Conservation (phyloP, 2,888 invertebrate species). For the Melolontha melolontha region DNA sequence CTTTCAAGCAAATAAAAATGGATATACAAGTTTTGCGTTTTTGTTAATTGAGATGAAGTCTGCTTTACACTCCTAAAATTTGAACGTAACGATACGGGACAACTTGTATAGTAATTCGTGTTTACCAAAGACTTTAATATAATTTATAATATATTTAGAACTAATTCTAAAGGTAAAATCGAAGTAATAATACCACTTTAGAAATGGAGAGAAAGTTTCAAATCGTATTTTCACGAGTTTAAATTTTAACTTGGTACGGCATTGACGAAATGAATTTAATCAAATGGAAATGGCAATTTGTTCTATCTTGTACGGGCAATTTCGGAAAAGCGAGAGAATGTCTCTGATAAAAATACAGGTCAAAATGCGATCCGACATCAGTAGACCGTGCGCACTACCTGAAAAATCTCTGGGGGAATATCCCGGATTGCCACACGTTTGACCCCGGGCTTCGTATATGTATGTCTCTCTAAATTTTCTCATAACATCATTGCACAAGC, state of each 20-base stretch:
- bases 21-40: too few species aligned
- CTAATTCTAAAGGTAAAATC: too few species aligned
- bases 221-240: too few species aligned
- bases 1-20: too few species aligned
- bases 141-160: too few species aligned
- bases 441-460: slow-evolving; percentile 19
- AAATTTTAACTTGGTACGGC: neutral
- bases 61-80: too few species aligned
- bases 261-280: slow-evolving; percentile 17
- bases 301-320: slow-evolving; percentile 27
- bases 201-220: too few species aligned
- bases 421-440: slow-evolving; percentile 23
- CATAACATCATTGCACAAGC: slow-evolving; percentile 22
- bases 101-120: too few species aligned
- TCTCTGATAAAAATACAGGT: slow-evolving; percentile 27
- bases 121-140: too few species aligned
- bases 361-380: slow-evolving; percentile 21
- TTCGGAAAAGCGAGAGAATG: slow-evolving; percentile 10
- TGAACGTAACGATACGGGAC: too few species aligned
- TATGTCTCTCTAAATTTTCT: slow-evolving; percentile 18
- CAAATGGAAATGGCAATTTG: slow-evolving; percentile 31
- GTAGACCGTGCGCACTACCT: slow-evolving; percentile 28
- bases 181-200: too few species aligned
- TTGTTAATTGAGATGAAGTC: too few species aligned
- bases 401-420: slow-evolving; percentile 28